These are phyloP conservation scores for Diadegma fenestrale DNA, from an alignment of 2,888 invertebrate genomes.

Conservation along the genomic window DNA sequence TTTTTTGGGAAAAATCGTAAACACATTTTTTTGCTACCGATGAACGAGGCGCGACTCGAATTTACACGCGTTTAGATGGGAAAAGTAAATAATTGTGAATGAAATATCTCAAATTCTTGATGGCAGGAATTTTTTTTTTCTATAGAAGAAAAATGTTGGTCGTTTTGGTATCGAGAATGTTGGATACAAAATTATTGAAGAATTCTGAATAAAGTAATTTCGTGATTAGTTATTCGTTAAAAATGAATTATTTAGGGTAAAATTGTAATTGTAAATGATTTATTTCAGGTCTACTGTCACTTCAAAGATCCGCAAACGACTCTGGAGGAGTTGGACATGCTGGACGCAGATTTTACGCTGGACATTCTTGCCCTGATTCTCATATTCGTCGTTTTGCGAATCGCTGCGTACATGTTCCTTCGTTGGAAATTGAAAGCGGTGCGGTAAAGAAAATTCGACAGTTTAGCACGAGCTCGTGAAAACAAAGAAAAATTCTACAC, in stretches of 20 bases:
- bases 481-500: background rate
- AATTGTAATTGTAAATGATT: background rate
- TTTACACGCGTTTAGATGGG: too few relatives aligned
- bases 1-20: too few relatives aligned
- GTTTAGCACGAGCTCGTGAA: slow-evolving; percentile 9
- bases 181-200: too few relatives aligned
- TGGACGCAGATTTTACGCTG: slow-evolving; percentile 91
- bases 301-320: slow-evolving; percentile 93
- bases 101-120: too few relatives aligned
- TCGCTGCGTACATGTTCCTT: slow-evolving; percentile 94
- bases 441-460: slow-evolving; percentile 86
- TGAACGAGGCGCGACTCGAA: too few relatives aligned
- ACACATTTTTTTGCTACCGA: too few relatives aligned
- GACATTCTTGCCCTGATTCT: slow-evolving; percentile 92
- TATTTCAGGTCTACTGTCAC: slow-evolving; percentile 91
- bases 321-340: slow-evolving; percentile 94
- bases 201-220: too few relatives aligned
- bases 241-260: background rate
- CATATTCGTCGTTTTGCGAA: slow-evolving; percentile 92
- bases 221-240: too few relatives aligned
- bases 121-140: too few relatives aligned
- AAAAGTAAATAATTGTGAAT: too few relatives aligned
- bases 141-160: too few relatives aligned
- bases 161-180: too few relatives aligned
- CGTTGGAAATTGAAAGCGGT: slow-evolving; percentile 94